phyloP scores from a whole-genome alignment of 1,140 invertebrate species.

The Heliconius himera region DNA sequence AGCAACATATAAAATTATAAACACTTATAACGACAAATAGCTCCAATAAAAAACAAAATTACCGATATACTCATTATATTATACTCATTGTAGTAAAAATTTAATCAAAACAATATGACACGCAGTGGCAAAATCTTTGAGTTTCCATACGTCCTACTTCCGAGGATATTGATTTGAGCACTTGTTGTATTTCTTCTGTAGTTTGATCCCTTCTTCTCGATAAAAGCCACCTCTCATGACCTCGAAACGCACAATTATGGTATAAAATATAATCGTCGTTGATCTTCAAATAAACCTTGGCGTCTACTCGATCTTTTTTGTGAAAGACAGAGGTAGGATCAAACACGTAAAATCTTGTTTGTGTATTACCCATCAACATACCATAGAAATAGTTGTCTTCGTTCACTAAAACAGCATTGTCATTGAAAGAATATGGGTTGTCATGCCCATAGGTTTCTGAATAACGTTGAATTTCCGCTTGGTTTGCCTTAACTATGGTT shows the following conservation, averaged over 20 bases:
- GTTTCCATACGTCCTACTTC: conserved; percentile 28
- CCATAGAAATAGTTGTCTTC: background rate
- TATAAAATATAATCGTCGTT: conserved; percentile 35
- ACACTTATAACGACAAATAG: no score
- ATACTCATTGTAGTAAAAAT: no score
- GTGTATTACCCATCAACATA: conserved; percentile 22
- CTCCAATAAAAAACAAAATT: no score
- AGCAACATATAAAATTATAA: no score
- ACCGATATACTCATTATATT: no score
- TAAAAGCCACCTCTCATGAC: conserved; percentile 19
- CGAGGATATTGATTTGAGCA: conserved; percentile 17
- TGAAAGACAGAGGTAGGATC: conserved; percentile 26
- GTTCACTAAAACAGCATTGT: conserved; percentile 23
- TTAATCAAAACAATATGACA: background rate
- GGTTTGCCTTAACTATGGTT: conserved; percentile 14
- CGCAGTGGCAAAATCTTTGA: conserved; percentile 25
- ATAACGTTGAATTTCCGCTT: conserved; percentile 23
- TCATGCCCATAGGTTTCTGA: conserved; percentile 7
- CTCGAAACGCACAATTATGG: conserved; percentile 17
- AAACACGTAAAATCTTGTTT: conserved; percentile 26
- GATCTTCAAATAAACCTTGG: conserved; percentile 26
- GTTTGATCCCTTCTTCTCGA: conserved; percentile 25
- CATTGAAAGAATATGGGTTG: conserved; percentile 29
- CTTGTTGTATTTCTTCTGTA: conserved; percentile 18
- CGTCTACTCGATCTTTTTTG: background rate